A percentile compares a stretch with the other conserved stretches of the same genome.
phyloP scores from a whole-genome alignment of 1,140 invertebrate genomes.

The Drosophila punjabiensis region DNA sequence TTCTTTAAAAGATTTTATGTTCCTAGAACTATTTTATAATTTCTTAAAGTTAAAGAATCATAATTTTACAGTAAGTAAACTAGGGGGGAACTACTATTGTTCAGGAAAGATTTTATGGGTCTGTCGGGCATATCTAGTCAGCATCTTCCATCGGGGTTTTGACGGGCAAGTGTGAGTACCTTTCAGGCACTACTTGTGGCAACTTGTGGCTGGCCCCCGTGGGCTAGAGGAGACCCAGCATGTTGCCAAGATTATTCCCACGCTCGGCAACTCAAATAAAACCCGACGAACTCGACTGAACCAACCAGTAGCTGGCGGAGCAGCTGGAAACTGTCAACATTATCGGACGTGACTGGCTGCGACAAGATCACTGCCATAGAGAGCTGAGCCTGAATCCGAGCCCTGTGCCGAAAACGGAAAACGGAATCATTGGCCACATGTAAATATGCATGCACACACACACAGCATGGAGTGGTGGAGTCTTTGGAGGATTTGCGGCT shows the following conservation, averaged over 20 bases:
- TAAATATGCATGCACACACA: too few species aligned
- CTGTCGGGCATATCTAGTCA: neutral
- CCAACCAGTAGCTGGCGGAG: conserved; percentile 68
- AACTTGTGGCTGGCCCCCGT: too few species aligned
- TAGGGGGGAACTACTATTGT: too few species aligned
- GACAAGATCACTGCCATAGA: conserved; percentile 80
- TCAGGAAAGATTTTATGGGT: neutral
- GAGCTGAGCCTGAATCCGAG: neutral
- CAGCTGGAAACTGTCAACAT: conserved; percentile 73
- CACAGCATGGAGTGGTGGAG: neutral
- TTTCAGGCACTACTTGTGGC: conserved; percentile 12
- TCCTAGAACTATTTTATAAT: neutral
- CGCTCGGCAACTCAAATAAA: conserved; percentile 25
- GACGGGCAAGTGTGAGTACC: conserved; percentile 29
- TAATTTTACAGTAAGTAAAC: neutral
- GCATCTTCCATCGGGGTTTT: neutral
- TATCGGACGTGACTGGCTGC: conserved; percentile 72
- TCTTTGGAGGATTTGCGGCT: conserved; percentile 55
- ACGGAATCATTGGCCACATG: conserved; percentile 49
- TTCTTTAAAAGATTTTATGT: neutral
- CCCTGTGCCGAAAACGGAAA: conserved; percentile 32
- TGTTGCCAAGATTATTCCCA: conserved; percentile 39
- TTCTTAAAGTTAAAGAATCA: too few species aligned
- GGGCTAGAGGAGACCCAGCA: conserved; percentile 15
- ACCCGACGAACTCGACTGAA: neutral